Conservation (phyloP, 2,113 vertebrate genomes). For the Trachemys scripta region DNA sequence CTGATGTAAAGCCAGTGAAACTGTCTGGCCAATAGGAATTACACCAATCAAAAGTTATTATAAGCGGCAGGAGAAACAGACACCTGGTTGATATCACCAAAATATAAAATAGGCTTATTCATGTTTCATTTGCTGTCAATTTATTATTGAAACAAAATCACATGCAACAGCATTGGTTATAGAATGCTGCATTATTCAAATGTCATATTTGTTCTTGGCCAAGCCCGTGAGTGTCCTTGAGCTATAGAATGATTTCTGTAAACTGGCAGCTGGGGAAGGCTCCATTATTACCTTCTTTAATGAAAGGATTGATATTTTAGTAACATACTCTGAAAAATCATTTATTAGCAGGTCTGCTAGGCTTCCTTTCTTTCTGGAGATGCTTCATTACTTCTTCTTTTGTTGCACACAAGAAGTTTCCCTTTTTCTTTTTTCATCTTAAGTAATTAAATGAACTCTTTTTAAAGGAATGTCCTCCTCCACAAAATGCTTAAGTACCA, state of each 20-base stretch:
- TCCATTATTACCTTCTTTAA: background rate
- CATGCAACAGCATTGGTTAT: background rate
- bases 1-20: background rate
- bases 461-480: background rate
- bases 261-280: background rate
- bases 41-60: background rate
- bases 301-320: background rate
- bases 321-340: background rate
- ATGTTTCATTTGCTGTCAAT: background rate
- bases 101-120: background rate
- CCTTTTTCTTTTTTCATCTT: background rate
- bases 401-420: background rate
- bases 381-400: background rate
- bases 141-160: background rate
- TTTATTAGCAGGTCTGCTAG: background rate
- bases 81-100: background rate
- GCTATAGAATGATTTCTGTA: background rate
- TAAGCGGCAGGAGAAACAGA: fast-evolving
- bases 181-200: background rate
- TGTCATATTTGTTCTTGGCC: background rate
- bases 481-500: background rate
- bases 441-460: background rate
- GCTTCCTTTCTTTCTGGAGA: background rate
- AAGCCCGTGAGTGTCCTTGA: background rate
- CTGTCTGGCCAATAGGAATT: background rate